Percentiles rank a stretch among this genome's conserved stretches.
These are phyloP conservation scores for Stichodactyla mertensii DNA, from an alignment of 64 coral and sea anemone genomes.

Conservation along the genomic window DNA sequence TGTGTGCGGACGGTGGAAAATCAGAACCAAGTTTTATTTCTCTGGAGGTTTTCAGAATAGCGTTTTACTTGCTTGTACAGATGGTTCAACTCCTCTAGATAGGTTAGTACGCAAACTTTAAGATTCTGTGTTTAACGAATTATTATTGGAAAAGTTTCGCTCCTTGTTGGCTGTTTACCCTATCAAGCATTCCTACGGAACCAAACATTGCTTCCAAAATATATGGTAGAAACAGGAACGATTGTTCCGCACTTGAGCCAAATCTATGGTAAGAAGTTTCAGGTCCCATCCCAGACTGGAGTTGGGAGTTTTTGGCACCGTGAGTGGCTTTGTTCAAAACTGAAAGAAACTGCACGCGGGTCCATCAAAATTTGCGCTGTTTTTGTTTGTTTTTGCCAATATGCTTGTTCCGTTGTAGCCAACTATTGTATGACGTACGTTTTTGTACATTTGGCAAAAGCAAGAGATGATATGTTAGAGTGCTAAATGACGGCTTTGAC, in stretches of 20 bases:
- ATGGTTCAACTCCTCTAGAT: neutral
- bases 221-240: neutral
- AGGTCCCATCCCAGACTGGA: neutral
- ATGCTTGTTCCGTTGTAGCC: conserved; percentile 11
- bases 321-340: neutral
- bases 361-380: neutral
- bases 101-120: neutral
- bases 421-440: neutral
- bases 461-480: neutral
- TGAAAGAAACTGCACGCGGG: conserved; percentile 4
- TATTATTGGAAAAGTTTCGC: neutral
- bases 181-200: neutral
- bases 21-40: neutral
- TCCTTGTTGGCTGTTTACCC: neutral
- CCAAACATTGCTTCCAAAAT: neutral
- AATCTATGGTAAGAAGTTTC: neutral
- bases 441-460: neutral
- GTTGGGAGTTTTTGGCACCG: neutral
- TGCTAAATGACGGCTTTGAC: neutral
- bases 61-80: neutral
- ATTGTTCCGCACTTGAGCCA: neutral
- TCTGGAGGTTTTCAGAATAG: neutral
- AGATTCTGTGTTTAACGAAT: neutral
- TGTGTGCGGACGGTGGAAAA: neutral
- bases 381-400: conserved; percentile 15